Conservation (phyloP, 2,113 vertebrate genomes). For the Turnix velox region DNA sequence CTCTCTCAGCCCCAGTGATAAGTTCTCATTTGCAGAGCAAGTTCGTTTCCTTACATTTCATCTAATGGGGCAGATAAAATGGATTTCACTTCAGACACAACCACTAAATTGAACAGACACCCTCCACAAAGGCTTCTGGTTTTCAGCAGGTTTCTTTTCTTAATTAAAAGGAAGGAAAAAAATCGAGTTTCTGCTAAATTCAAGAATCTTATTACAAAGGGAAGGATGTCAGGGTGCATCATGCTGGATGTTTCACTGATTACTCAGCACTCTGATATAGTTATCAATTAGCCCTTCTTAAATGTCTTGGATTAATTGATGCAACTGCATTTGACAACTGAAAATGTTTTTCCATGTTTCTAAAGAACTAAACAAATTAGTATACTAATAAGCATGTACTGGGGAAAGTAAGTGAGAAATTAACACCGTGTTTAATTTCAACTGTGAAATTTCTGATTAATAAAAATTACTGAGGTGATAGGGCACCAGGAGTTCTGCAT, state of each 20-base stretch:
- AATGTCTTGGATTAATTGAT: not conserved
- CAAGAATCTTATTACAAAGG: not conserved
- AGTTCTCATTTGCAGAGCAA: not conserved
- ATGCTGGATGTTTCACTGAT: not conserved
- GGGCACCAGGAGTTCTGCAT: not conserved
- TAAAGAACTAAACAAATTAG: slow-evolving; percentile 3
- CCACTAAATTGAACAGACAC: not conserved
- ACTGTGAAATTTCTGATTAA: not conserved
- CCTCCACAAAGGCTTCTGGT: not conserved
- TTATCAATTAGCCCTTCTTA: not conserved
- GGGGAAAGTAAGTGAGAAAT: not conserved
- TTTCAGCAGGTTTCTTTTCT: not conserved
- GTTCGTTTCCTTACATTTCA: not conserved
- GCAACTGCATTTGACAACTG: slow-evolving; percentile 4
- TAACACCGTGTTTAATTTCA: not conserved
- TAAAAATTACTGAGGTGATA: not conserved
- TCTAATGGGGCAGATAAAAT: slow-evolving; percentile 4
- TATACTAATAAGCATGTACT: not conserved
- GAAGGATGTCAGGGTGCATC: not conserved
- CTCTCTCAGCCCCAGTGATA: not conserved
- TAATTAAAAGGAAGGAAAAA: not conserved
- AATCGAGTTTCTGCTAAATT: not conserved
- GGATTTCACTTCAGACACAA: not conserved
- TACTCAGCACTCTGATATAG: not conserved
- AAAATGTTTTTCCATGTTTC: not conserved